Evolutionary conservation across 2,797 vertebrate species (phyloP).

Genomic region (Semotilus atromaculatus): DNA sequence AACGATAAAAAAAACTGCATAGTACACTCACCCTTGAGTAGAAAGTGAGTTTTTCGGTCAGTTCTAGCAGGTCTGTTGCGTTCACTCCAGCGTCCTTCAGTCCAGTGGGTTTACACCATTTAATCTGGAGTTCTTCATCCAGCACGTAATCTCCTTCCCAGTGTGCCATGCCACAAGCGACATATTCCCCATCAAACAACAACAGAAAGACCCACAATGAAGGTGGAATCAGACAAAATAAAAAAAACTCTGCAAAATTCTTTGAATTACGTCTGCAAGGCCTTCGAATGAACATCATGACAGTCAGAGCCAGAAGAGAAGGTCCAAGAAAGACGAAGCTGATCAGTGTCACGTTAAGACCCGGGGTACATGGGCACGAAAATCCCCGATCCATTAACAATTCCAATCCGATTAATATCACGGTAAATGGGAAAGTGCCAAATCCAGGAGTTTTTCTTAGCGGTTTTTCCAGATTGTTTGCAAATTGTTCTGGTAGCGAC

Average conservation of each 20-base stretch:
- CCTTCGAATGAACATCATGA: neutral
- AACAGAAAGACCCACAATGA: slow-evolving; percentile 17
- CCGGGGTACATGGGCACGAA: neutral
- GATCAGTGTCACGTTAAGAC: neutral
- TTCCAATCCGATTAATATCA: neutral
- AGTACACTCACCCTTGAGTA: neutral
- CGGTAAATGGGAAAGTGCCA: neutral
- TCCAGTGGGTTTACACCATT: slow-evolving; percentile 2
- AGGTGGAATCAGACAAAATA: neutral
- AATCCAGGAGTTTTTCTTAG: neutral
- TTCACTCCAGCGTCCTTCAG: neutral
- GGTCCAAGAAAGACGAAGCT: neutral
- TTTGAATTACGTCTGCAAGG: neutral
- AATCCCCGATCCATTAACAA: neutral
- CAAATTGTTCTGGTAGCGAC: neutral
- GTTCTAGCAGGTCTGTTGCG: neutral
- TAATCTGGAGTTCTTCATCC: neutral
- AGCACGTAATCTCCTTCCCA: slow-evolving; percentile 11
- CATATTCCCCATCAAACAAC: slow-evolving; percentile 15
- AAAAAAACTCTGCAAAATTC: neutral
- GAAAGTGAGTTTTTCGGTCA: neutral
- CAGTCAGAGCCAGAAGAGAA: slow-evolving; percentile 5
- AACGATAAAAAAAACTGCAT: no score
- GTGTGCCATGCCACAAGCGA: neutral
- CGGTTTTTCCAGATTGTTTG: neutral